A percentile compares a stretch with the other conserved stretches of the same genome.
These are phyloP conservation scores for Epinotia bilunana DNA, from an alignment of 2,888 invertebrate species.

Conservation along the genomic window DNA sequence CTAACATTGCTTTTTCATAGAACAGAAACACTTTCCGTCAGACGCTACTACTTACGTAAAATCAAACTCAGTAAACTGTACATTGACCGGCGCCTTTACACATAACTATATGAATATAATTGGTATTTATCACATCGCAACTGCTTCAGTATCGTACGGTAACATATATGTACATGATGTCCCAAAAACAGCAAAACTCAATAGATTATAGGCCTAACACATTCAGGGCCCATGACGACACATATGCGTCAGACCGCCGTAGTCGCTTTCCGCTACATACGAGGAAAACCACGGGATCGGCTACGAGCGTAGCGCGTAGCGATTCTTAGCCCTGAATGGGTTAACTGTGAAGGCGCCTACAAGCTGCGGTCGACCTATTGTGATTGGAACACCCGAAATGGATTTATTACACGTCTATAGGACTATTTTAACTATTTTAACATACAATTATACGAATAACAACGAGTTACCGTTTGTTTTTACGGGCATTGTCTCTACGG, in stretches of 20 bases:
- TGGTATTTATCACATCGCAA: constrained; percentile 61
- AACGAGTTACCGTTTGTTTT: no score
- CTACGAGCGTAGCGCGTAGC: no score
- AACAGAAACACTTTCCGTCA: constrained; percentile 28
- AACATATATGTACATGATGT: constrained; percentile 4
- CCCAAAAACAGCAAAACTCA: constrained; percentile 41
- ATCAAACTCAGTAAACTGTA: constrained; percentile 49
- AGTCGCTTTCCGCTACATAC: no score
- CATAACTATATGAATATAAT: constrained; percentile 50
- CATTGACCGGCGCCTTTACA: constrained; percentile 50
- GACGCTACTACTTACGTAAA: constrained; percentile 14
- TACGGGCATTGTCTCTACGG: no score
- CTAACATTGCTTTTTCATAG: constrained; percentile 31
- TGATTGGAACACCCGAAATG: constrained; percentile 1
- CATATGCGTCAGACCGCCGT: no score
- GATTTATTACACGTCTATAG: not conserved
- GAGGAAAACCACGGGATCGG: no score
- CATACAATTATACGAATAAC: no score
- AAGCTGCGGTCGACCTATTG: not conserved
- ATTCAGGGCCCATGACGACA: no score
- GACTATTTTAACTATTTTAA: not conserved
- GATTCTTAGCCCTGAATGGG: no score
- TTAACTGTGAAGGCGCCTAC: no score
- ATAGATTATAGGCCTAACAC: no score
- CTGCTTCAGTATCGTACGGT: constrained; percentile 46